Base-by-base conservation (phyloP, 1,140 invertebrate species). In the Trachelipus rathkii region DNA sequence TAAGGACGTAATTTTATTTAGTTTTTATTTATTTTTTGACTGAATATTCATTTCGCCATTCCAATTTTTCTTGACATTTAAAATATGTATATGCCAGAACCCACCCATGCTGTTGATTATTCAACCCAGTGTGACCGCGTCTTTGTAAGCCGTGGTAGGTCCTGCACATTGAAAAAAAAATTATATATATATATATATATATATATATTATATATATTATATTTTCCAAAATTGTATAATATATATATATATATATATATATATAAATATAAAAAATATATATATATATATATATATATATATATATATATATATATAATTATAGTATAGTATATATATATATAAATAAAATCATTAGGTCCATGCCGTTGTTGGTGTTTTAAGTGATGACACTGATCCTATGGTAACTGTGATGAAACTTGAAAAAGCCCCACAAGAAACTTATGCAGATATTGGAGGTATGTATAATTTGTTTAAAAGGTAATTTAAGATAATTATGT, bases 361-460 rank as follows among this genome's bases (percentile, higher is more conserved):
- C 9, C 97, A 99, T 88, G 96, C 98, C 78, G 97, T 99, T 53
- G 96, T 99, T 67, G 98, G 98, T 80, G 97, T 99, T 0, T 85
- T 99, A 33, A 93, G 94, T 50, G 98, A 99, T 88, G 98, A 99
- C 84, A 98, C 96, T n/a, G 98, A 99, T 88, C 98, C 98, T 15
- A 99, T 99, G 97, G 98, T 99, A 0, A 99, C 96, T 44, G 98
- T 99, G 0, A 99, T 99, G 98, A 99, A 99, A 86, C 85, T 99
- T 50, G 98, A 99, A 84, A 99, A 99, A 85, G 98, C 98, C 24
- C 98, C 98, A 11, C 96, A 99, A 86, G 98, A 99, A 87, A 99
- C 98, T 0, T 99, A 99, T 85, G 97, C 97, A 19, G 98, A 99
- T 87, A 99, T 99, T 86, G 98, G 98, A 84, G 97, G 88, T 87